Percentiles rank a stretch among this genome's conserved stretches.
These are phyloP conservation scores for Cheracebus regulus DNA, from an alignment of 2,797 vertebrate genomes.

Conservation along the genomic window DNA sequence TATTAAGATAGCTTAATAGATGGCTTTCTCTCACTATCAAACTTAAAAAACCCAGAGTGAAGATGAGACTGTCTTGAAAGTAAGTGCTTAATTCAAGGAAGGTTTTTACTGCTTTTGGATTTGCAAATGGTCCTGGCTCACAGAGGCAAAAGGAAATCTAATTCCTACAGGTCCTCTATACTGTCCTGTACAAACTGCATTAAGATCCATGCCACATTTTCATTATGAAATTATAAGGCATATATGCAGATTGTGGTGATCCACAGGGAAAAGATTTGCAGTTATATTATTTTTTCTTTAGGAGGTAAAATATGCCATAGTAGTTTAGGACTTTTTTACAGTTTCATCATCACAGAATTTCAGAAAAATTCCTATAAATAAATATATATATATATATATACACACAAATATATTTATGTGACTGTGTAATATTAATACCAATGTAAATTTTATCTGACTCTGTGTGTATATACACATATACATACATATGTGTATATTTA, in stretches of 20 bases:
- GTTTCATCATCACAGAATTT: not conserved
- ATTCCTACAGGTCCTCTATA: not conserved
- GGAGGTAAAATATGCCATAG: not conserved
- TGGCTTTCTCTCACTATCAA: not conserved
- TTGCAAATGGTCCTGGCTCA: not conserved
- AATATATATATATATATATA: no score
- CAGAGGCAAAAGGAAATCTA: not conserved
- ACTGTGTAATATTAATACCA: not conserved
- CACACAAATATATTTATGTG: not conserved
- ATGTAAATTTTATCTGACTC: not conserved
- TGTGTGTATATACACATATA: not conserved
- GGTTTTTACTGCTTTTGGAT: not conserved
- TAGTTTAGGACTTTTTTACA: not conserved
- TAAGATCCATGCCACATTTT: not conserved
- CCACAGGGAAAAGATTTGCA: not conserved
- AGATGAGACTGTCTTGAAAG: not conserved
- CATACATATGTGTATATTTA: not conserved
- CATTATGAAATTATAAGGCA: not conserved
- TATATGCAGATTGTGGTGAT: not conserved
- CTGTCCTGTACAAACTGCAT: not conserved
- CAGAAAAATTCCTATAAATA: not conserved
- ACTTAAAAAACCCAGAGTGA: not conserved
- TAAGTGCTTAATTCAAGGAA: not conserved
- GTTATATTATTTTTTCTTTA: not conserved
- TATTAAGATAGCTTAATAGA: not conserved